Percentiles rank a stretch among this genome's conserved stretches.
Conservation (phyloP, 1,140 invertebrate species). For the Lasioglossum baleicum region DNA sequence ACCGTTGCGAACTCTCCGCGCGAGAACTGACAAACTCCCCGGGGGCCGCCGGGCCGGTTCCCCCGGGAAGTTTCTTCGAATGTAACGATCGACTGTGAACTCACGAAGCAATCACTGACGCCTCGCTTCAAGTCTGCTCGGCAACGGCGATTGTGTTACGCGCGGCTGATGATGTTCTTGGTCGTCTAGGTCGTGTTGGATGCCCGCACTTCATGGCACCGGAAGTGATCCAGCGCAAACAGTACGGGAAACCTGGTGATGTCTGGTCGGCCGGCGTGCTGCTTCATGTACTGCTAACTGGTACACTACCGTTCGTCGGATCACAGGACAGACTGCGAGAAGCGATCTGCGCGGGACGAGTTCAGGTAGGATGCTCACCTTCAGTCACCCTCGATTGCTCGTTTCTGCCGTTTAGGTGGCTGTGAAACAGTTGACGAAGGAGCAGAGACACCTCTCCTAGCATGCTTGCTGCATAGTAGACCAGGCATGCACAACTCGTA, state of each 20-base stretch:
- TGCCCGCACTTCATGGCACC: slow-evolving; percentile 98
- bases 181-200: slow-evolving; percentile 90
- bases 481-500: too few relatives aligned
- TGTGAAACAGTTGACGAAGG: too few relatives aligned
- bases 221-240: slow-evolving; percentile 93
- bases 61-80: slow-evolving; percentile 24
- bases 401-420: too few relatives aligned
- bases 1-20: neutral
- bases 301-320: slow-evolving; percentile 96
- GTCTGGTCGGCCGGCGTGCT: slow-evolving; percentile 98
- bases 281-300: slow-evolving; percentile 95
- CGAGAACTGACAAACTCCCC: neutral
- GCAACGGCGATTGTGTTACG: slow-evolving; percentile 16
- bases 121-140: slow-evolving; percentile 51
- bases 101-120: slow-evolving; percentile 51
- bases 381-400: neutral
- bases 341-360: slow-evolving; percentile 91
- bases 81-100: slow-evolving; percentile 59
- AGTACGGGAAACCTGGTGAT: slow-evolving; percentile 98
- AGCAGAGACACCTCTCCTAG: too few relatives aligned
- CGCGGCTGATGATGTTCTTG: slow-evolving; percentile 48
- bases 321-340: slow-evolving; percentile 95
- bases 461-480: too few relatives aligned
- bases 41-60: too few relatives aligned
- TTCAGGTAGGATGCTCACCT: slow-evolving; percentile 84